Conservation (phyloP, 2,113 vertebrate species). For the Apodemus sylvaticus region DNA sequence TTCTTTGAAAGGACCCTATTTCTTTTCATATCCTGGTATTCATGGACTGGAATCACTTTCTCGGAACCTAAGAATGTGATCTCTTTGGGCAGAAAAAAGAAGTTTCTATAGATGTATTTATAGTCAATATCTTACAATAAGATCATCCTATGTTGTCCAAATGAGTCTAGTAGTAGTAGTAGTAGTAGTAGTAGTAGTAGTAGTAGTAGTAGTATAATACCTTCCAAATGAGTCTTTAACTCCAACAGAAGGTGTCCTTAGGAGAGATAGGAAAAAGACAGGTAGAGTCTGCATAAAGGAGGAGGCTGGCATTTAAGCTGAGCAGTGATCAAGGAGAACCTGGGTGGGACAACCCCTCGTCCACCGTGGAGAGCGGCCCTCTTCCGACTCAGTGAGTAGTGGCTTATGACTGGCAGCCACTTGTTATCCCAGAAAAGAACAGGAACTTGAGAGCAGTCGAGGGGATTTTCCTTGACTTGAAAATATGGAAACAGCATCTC, state of each 20-base stretch:
- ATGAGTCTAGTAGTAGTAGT: no score
- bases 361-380: background rate
- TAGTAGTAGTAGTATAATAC: no score
- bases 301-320: background rate
- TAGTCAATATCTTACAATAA: background rate
- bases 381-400: background rate
- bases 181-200: no score
- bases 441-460: background rate
- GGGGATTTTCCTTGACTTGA: background rate
- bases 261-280: background rate
- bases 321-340: background rate
- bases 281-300: fast-evolving
- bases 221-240: background rate
- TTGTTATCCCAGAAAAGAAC: slow-evolving; percentile 35
- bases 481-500: background rate
- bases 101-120: background rate
- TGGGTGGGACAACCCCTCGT: no score
- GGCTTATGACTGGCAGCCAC: background rate
- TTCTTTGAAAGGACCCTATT: background rate
- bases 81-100: background rate
- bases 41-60: background rate
- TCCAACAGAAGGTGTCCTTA: background rate
- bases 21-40: background rate
- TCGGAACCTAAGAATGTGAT: background rate
- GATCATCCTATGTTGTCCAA: background rate